A percentile compares a stretch with the other conserved stretches of the same genome.
Evolutionary conservation across 2,888 invertebrate genomes (phyloP).

Genomic region (Erebia palarica): DNA sequence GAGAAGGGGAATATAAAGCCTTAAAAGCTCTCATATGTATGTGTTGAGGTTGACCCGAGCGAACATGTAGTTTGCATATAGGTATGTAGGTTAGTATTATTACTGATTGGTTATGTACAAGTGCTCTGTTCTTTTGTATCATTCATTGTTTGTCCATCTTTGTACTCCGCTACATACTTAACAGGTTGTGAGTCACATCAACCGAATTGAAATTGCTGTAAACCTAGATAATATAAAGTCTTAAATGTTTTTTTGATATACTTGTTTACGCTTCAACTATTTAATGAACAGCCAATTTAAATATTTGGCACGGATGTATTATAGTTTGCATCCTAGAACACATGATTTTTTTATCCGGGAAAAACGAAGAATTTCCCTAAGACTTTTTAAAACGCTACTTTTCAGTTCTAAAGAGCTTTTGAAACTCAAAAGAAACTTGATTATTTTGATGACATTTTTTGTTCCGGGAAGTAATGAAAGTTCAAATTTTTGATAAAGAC

Average conservation of each 20-base stretch:
- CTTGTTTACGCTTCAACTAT: not conserved
- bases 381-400: no score
- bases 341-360: no score
- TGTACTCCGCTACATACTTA: conserved; percentile 20
- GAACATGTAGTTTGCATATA: conserved; percentile 35
- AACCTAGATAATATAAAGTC: no score
- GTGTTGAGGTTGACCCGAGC: conserved; percentile 32
- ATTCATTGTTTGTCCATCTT: conserved; percentile 34
- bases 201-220: not conserved
- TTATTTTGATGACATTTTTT: no score
- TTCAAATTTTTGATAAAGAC: no score
- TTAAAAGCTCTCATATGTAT: conserved; percentile 46
- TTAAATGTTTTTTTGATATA: not conserved
- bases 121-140: conserved; percentile 30
- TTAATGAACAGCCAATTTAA: no score
- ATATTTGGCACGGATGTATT: no score
- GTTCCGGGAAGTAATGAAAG: no score
- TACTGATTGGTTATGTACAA: conserved; percentile 34
- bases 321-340: no score
- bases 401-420: no score
- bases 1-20: conserved; percentile 40
- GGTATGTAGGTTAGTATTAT: conserved; percentile 31
- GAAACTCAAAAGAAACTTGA: no score
- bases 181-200: conserved; percentile 25
- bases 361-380: no score